Percentiles rank a stretch among this genome's conserved stretches.
Conservation (phyloP, 2,113 vertebrate species). For the Rhizomys pruinosus region DNA sequence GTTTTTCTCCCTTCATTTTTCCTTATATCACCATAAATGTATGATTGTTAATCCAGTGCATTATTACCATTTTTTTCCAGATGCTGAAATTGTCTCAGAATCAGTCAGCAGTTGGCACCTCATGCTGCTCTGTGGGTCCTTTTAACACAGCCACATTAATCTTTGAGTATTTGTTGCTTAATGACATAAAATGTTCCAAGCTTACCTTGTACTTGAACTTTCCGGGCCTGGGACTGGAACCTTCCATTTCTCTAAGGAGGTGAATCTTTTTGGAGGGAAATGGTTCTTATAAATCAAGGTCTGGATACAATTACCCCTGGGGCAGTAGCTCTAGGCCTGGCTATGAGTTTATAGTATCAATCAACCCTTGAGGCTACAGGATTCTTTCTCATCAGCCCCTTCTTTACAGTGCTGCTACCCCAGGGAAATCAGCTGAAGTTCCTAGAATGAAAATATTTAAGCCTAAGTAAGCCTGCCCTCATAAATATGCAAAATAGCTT, state of each 20-base stretch:
- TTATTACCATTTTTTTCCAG: conserved; percentile 20
- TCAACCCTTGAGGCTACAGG: neutral
- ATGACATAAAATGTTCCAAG: neutral
- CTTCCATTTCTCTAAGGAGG: conserved; percentile 12
- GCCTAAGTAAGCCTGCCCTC: neutral
- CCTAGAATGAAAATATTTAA: neutral
- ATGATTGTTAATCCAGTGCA: neutral
- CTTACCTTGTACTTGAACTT: conserved; percentile 9
- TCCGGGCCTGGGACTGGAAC: neutral
- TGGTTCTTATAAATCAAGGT: conserved; percentile 42
- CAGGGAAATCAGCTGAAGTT: neutral
- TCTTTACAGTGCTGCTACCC: too few species aligned
- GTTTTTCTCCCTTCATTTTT: neutral
- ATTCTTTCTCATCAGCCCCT: conserved; percentile 1
- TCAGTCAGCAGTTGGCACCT: neutral
- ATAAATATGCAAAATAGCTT: neutral
- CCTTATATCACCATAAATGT: neutral
- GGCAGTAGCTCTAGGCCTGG: neutral
- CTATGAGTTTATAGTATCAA: neutral
- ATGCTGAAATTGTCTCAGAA: conserved; percentile 10
- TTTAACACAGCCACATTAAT: neutral
- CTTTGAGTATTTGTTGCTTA: neutral
- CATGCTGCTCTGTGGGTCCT: neutral
- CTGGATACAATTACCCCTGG: neutral
- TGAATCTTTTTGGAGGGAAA: conserved; percentile 10